phyloP scores from a whole-genome alignment of 2,888 invertebrate species.

The Agrochola litura region DNA sequence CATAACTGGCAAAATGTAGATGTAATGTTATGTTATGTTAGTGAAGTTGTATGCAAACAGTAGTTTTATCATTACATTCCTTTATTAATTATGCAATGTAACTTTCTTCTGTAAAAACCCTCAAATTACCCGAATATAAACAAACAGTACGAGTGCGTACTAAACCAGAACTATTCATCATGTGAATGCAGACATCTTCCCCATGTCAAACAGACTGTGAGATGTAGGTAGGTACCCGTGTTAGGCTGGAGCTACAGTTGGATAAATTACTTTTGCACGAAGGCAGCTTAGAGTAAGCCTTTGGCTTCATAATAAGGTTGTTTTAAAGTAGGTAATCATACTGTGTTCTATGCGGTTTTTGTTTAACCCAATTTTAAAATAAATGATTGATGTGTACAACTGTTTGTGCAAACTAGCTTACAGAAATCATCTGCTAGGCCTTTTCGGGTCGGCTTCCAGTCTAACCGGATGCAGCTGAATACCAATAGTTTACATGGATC shows the following conservation, averaged over 20 bases:
- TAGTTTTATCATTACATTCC: neutral
- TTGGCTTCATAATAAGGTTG: neutral
- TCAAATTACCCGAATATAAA: neutral
- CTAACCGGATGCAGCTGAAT: too few species aligned
- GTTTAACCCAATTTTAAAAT: neutral
- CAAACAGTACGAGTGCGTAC: neutral
- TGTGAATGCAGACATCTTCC: conserved; percentile 39
- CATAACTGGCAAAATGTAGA: neutral
- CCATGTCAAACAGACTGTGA: conserved; percentile 27
- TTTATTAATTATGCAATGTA: neutral
- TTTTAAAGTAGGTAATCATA: neutral
- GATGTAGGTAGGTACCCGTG: conserved; percentile 8
- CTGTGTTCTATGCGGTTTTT: neutral
- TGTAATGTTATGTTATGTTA: neutral
- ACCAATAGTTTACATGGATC: too few species aligned
- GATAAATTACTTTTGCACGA: conserved; percentile 36
- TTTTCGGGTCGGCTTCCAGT: too few species aligned
- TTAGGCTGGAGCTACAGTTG: conserved; percentile 7
- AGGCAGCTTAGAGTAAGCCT: neutral
- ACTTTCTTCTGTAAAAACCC: neutral
- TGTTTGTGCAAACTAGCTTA: too few species aligned
- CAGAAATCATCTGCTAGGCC: too few species aligned
- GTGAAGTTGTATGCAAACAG: neutral
- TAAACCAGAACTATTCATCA: conserved; percentile 50
- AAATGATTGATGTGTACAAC: too few species aligned